Percentiles rank a stretch among this genome's conserved stretches.
Conservation (phyloP, 2,113 vertebrate genomes). For the Syngnathus scovelli region DNA sequence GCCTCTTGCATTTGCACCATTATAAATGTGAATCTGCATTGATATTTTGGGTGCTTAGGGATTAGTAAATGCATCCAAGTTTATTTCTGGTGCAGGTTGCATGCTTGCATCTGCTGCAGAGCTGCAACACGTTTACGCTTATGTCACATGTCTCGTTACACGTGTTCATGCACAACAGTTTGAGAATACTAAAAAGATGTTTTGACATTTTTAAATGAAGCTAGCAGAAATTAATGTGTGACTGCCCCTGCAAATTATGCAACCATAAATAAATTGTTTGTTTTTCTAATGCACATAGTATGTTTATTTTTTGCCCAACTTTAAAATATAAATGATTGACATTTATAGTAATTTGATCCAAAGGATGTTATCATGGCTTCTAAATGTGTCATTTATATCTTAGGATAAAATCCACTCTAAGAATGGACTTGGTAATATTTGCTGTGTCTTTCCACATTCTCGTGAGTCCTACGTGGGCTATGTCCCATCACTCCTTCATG, state of each 20-base stretch:
- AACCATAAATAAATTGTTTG: background rate
- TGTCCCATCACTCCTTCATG: slow-evolving; percentile 63
- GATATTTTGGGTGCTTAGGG: background rate
- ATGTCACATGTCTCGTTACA: background rate
- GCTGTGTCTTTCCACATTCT: slow-evolving; percentile 77
- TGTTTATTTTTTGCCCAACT: too few species aligned
- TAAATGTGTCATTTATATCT: background rate
- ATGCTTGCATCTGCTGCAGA: slow-evolving; percentile 24
- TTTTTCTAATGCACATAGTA: too few species aligned
- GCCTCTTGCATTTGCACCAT: background rate
- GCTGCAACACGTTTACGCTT: background rate
- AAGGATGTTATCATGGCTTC: background rate
- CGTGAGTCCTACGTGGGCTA: slow-evolving; percentile 70
- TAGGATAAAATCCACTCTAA: slow-evolving; percentile 39
- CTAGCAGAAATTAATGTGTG: background rate
- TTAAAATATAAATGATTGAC: too few species aligned
- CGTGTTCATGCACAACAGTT: background rate
- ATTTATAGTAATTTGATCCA: background rate
- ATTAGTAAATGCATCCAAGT: too few species aligned
- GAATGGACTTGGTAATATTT: slow-evolving; percentile 70
- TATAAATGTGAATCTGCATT: background rate
- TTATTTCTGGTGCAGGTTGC: too few species aligned
- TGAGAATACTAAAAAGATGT: background rate
- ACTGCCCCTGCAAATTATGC: background rate
- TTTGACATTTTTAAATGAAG: background rate